A percentile compares a stretch with the other conserved stretches of the same genome.
Evolutionary conservation across 2,888 invertebrate genomes (phyloP).

Genomic region (Cephus pygmeus): DNA sequence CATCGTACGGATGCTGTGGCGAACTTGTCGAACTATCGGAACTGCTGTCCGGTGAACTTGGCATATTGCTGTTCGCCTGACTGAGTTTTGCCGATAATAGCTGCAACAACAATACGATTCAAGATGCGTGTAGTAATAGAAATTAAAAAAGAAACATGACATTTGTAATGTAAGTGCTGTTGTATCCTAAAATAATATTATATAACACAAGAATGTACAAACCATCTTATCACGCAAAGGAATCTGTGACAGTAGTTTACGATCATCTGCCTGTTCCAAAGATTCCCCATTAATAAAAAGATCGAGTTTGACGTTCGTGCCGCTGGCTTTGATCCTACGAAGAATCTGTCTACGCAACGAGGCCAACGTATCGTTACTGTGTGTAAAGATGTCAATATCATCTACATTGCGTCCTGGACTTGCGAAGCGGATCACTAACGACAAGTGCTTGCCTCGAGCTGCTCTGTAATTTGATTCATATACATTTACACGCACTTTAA

Average conservation of each 20-base stretch:
- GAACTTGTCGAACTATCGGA: constrained; percentile 95
- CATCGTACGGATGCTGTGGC: constrained; percentile 86
- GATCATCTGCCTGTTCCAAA: constrained; percentile 87
- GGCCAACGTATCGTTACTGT: constrained; percentile 93
- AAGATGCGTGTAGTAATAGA: background rate
- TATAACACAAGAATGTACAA: constrained; percentile 58
- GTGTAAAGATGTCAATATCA: constrained; percentile 91
- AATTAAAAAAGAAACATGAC: background rate
- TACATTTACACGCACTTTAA: background rate
- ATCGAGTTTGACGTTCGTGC: constrained; percentile 86
- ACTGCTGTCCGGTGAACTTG: constrained; percentile 90
- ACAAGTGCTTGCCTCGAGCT: constrained; percentile 89
- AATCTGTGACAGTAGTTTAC: constrained; percentile 86
- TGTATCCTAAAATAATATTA: too few relatives aligned
- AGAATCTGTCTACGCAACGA: constrained; percentile 84
- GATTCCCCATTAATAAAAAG: constrained; percentile 90
- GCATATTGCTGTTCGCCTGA: constrained; percentile 77
- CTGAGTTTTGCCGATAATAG: constrained; percentile 81
- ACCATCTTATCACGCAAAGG: constrained; percentile 91
- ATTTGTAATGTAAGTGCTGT: too few relatives aligned
- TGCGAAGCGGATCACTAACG: constrained; percentile 87
- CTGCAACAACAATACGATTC: constrained; percentile 59
- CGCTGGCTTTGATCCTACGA: constrained; percentile 73
- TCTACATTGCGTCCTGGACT: constrained; percentile 89
- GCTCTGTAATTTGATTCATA: constrained; percentile 71